Base-by-base conservation (phyloP, 2,888 invertebrate genomes). In the Ischnus inquisitorius region DNA sequence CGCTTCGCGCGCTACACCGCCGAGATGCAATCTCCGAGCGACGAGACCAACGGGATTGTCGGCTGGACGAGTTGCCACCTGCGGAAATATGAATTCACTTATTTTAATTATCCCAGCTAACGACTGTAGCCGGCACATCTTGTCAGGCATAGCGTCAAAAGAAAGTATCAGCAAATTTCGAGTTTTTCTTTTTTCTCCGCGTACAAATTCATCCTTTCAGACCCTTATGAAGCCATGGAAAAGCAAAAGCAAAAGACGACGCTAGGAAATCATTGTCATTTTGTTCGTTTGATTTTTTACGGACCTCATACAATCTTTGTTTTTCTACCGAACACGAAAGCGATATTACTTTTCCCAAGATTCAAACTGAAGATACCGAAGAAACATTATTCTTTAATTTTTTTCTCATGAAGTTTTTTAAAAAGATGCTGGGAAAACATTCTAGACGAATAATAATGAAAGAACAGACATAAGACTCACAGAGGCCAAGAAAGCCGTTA, bases 21-120 rank as follows among this genome's bases (percentile, higher is more conserved):
- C 97, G 88, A 99, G 95, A 94, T 98, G 98, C 90, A 99, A 95
- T 93, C 98, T 97, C 87, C 98, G 96, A 68, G 99, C 98, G 85
- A 99, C 98, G 90, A 98, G 95, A 89, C 98, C 98, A 92, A 99
- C 97, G 0, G 98, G 98, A 94, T 98, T 98, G 92, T 98, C 98
- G 12, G 98, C 98, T 46, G 98, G 97, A 91, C 98, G 94, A 78
- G 96, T 97, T 79, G 97, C 97, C 87, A 97, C 97, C 95, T 95
- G 87, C 54, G 77, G 46, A 74, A 67, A 86, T 60, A 39, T 64
- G n/a, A 60, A 69, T 75, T 68, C 72, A 48, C 22, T 81, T 64
- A 41, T 67, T 46, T 51, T 22, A 43, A 48, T 43, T 62, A 48
- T 2, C 22, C 3, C 10, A 65, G 67, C 46, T n/a, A 62, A 22